Base-by-base conservation (phyloP, 2,888 invertebrate genomes). In the Nebria salina region DNA sequence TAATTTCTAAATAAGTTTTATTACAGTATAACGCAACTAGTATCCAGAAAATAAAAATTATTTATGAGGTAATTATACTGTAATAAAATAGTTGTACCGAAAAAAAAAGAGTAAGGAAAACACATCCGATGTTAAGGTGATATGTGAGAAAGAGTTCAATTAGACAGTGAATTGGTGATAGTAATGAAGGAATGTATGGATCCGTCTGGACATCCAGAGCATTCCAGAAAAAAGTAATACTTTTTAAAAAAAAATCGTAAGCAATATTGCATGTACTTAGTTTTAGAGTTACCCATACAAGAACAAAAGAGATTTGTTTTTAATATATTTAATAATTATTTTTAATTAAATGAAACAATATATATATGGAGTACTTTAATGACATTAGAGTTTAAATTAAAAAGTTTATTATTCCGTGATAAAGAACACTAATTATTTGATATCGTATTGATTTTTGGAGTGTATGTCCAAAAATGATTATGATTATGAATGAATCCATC, bases 251-350 rank as follows among this genome's bases (percentile, higher is more conserved):
- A 76, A 80, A 79, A 66, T 76, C 79, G 82, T 76, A 85, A 85
- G 85, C 86, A 86, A 86, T 86, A 86, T 84, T 85, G 84, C 85
- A 85, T 85, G 85, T 85, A 84, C 78, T 83, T 84, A 83, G 84
- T 54, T 75, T 81, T 75, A 81, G 80, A 75, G 68, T 75, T 75
- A 81, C 72, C 75, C 80, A 75, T 81, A 64, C 54, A 54, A 54
- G 13, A 8, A 84, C 84, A 84, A 84, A 84, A 84, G 81, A 84
- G 83, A 84, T 85, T 84, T 85, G 85, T 84, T 84, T 85, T 83
- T 83, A 84, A 83, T 82, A 83, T 84, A 85, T 84, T 84, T 78
- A 78, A 64, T 78, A 78, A 78, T 78, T 78, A 78, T 78, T 72
- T 78, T 78, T 78, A 72, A 78, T 78, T 78, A 78, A 78, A 78